Percentiles rank a stretch among this genome's conserved stretches.
Conservation (phyloP, 92 coral and sea anemone species). For the Bergia sp. region DNA sequence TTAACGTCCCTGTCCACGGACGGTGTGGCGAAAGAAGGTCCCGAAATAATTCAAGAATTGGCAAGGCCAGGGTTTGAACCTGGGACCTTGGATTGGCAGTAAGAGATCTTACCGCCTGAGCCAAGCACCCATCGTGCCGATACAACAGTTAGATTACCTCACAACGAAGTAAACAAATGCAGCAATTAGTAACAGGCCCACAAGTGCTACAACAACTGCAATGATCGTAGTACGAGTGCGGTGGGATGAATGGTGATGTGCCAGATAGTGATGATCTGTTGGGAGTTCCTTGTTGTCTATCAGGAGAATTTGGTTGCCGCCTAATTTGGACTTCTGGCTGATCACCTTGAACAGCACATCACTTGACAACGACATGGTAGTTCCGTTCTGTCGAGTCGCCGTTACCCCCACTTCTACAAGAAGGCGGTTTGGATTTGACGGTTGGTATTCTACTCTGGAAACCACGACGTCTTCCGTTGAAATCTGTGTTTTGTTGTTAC, state of each 20-base stretch:
- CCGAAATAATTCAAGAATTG: too few species aligned
- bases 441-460: background rate
- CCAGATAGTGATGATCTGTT: too few species aligned
- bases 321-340: background rate
- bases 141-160: slow-evolving; percentile 2
- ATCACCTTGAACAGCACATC: slow-evolving; percentile 11
- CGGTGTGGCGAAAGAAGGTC: too few species aligned
- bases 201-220: slow-evolving; percentile 20
- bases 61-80: too few species aligned
- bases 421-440: background rate
- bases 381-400: background rate
- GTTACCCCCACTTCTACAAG: slow-evolving; percentile 25
- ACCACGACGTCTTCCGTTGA: background rate
- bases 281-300: background rate
- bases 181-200: slow-evolving; percentile 15
- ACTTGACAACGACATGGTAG: background rate
- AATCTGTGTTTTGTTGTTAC: slow-evolving; percentile 26
- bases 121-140: background rate
- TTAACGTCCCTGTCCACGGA: too few species aligned
- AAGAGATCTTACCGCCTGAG: too few species aligned
- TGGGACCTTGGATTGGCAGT: too few species aligned
- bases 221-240: slow-evolving; percentile 9
- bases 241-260: background rate
- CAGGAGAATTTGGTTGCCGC: slow-evolving; percentile 16
- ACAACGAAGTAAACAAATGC: slow-evolving; percentile 11